Percentiles rank a stretch among this genome's conserved stretches.
phyloP scores from a whole-genome alignment of 2,888 invertebrate species.

The Lasioglossum calceatum region DNA sequence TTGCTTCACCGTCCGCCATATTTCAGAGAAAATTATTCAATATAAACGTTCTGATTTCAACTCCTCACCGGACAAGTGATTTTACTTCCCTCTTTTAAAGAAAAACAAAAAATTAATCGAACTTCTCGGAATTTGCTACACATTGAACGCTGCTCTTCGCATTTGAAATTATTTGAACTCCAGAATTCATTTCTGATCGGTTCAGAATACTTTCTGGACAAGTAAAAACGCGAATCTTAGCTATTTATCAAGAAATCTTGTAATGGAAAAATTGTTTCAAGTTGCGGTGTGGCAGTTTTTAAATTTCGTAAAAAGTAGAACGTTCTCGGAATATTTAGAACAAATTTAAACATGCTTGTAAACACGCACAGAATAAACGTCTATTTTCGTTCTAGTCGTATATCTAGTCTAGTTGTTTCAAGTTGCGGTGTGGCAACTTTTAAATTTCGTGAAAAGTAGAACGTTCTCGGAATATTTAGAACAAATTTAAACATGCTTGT shows the following conservation, averaged over 20 bases:
- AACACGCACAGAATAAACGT: not conserved
- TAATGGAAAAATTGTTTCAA: not conserved
- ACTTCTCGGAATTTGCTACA: not conserved
- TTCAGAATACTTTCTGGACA: not conserved
- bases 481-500: no score
- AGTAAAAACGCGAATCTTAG: not conserved
- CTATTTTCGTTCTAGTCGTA: slow-evolving; percentile 1
- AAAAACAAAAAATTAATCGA: not conserved
- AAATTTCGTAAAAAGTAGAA: not conserved
- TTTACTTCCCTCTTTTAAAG: not conserved
- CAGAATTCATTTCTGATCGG: not conserved
- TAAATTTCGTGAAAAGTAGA: not conserved
- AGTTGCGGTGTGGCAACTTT: no score
- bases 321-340: not conserved
- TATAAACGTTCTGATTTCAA: not conserved
- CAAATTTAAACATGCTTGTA: no score
- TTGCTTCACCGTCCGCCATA: not conserved
- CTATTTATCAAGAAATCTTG: not conserved
- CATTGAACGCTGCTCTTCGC: not conserved
- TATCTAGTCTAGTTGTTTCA: no score
- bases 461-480: not conserved
- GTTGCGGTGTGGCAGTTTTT: not conserved
- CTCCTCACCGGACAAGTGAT: not conserved
- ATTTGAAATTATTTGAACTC: not conserved
- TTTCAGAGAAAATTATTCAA: not conserved